Percentiles rank a stretch among this genome's conserved stretches.
Evolutionary conservation across 1,140 invertebrate species (phyloP).

Genomic region (Ceratoteleas bidentatus): DNA sequence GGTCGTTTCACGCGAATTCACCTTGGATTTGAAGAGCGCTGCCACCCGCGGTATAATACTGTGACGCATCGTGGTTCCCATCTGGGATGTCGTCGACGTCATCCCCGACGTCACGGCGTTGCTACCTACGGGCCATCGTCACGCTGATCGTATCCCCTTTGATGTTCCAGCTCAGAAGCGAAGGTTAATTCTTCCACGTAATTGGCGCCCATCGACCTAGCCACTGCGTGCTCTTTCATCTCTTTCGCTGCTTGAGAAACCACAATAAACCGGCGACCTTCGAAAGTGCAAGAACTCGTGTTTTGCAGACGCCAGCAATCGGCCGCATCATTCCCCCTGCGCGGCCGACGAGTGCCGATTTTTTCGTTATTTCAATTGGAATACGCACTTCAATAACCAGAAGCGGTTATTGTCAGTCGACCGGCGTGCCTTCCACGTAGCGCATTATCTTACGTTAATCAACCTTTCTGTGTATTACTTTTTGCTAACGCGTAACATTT

Average conservation of each 20-base stretch:
- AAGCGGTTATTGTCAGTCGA: conserved; percentile 20
- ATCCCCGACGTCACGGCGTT: conserved; percentile 45
- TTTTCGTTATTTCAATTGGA: conserved; percentile 49
- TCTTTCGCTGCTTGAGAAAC: conserved; percentile 64
- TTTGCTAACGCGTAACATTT: no score
- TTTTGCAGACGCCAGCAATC: conserved; percentile 64
- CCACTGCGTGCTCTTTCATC: conserved; percentile 64
- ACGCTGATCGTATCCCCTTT: conserved; percentile 71
- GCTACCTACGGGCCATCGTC: conserved; percentile 59
- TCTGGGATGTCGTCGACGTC: conserved; percentile 61
- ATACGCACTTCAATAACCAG: conserved; percentile 44
- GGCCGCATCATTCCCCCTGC: conserved; percentile 41
- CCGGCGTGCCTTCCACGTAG: not conserved
- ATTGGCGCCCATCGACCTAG: conserved; percentile 70
- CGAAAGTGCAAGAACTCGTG: conserved; percentile 68
- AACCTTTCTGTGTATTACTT: no score
- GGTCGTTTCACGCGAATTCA: conserved; percentile 79
- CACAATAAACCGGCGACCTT: conserved; percentile 64
- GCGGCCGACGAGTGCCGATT: conserved; percentile 40
- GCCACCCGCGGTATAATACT: conserved; percentile 70
- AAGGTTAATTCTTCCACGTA: conserved; percentile 73
- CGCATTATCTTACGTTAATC: no score
- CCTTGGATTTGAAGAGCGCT: conserved; percentile 54
- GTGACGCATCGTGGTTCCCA: conserved; percentile 70
- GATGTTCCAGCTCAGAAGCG: conserved; percentile 70